Conservation (phyloP, 2,888 invertebrate genomes). For the Caenorhabditis drosophilae region DNA sequence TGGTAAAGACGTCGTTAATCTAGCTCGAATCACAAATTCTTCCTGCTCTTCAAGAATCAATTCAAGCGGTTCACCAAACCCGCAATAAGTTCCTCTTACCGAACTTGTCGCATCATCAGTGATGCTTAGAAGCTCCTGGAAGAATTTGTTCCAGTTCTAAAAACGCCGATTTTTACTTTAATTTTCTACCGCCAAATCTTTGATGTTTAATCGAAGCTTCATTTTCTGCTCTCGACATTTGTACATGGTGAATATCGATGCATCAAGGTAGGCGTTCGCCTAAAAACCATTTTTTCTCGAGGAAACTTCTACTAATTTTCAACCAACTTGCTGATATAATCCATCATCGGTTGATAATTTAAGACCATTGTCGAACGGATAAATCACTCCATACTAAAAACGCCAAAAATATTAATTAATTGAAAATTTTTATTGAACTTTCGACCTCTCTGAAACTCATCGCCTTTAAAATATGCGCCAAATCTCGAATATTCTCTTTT, state of each 20-base stretch:
- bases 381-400: conserved; percentile 33
- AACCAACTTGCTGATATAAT: conserved; percentile 37
- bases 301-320: no score
- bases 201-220: conserved; percentile 21
- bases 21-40: conserved; percentile 27
- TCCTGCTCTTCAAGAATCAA: conserved; percentile 30
- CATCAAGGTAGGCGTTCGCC: conserved; percentile 31
- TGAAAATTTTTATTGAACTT: background rate
- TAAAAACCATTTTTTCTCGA: no score
- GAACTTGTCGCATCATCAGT: conserved; percentile 27
- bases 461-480: conserved; percentile 29
- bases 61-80: conserved; percentile 31
- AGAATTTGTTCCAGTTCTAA: conserved; percentile 4
- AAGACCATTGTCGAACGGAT: conserved; percentile 17
- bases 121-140: conserved; percentile 37
- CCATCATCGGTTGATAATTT: conserved; percentile 40
- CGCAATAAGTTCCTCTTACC: conserved; percentile 27
- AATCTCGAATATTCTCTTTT: conserved; percentile 41
- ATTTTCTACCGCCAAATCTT: conserved; percentile 18
- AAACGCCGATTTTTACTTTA: conserved; percentile 7
- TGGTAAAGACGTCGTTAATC: conserved; percentile 22
- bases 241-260: conserved; percentile 30
- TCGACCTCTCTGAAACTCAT: conserved; percentile 34
- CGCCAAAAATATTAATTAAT: background rate
- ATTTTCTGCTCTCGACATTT: conserved; percentile 23